Conservation (phyloP, 1,140 invertebrate genomes). For the Drosophila kanapiae region DNA sequence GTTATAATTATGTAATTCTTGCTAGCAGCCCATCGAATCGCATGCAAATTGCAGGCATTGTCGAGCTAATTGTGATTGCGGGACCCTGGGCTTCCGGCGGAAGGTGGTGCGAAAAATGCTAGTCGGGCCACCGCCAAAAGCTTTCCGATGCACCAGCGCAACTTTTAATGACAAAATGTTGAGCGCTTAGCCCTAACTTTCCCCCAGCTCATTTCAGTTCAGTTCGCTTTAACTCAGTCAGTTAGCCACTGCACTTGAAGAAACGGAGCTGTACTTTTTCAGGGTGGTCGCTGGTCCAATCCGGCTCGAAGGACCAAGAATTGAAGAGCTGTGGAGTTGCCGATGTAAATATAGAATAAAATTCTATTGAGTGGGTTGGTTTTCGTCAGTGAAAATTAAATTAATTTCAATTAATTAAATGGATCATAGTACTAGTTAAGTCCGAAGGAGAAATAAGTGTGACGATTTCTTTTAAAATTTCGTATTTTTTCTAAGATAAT, state of each 20-base stretch:
- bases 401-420: too few relatives aligned
- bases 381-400: too few relatives aligned
- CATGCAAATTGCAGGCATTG: constrained; percentile 40
- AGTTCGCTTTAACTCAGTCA: constrained; percentile 23
- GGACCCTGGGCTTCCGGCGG: neutral
- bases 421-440: too few relatives aligned
- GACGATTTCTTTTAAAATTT: too few relatives aligned
- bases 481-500: neutral
- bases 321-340: too few relatives aligned
- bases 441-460: too few relatives aligned
- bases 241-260: constrained; percentile 4
- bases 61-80: constrained; percentile 35
- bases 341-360: too few relatives aligned
- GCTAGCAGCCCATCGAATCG: constrained; percentile 25
- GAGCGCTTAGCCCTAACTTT: constrained; percentile 59
- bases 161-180: constrained; percentile 75
- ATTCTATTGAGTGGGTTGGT: too few relatives aligned
- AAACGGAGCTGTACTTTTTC: neutral
- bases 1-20: constrained; percentile 74
- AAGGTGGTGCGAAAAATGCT: neutral
- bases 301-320: too few relatives aligned
- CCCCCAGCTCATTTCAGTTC: constrained; percentile 34
- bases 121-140: constrained; percentile 30
- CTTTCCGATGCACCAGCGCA: constrained; percentile 40
- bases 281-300: neutral